Percentiles rank a stretch among this genome's conserved stretches.
Evolutionary conservation across 2,888 invertebrate species (phyloP).

Genomic region (Dicranocentrus wangi): DNA sequence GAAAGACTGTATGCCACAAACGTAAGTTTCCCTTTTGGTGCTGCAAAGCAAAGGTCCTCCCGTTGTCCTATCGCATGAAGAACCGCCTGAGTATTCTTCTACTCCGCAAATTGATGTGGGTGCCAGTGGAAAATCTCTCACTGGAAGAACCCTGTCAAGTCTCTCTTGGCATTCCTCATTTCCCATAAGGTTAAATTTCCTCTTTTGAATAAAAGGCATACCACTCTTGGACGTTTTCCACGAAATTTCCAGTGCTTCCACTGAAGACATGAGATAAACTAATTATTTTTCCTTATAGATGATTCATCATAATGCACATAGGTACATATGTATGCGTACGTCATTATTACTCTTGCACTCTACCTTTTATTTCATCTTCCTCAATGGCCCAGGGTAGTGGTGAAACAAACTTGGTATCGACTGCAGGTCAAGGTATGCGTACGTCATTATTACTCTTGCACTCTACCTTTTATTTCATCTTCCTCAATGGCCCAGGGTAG

Average conservation of each 20-base stretch:
- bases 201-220: constrained; percentile 44
- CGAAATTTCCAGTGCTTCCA: constrained; percentile 38
- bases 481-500: constrained; percentile 25
- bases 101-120: constrained; percentile 38
- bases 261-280: constrained; percentile 2
- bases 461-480: constrained; percentile 34
- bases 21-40: constrained; percentile 24
- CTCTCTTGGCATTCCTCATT: constrained; percentile 44
- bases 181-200: constrained; percentile 23
- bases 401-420: constrained; percentile 20
- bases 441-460: too few relatives aligned
- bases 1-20: constrained; percentile 51
- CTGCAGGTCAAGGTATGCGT: constrained; percentile 16
- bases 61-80: constrained; percentile 35
- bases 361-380: constrained; percentile 35
- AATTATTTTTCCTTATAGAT: too few relatives aligned
- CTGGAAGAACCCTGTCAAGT: constrained; percentile 37
- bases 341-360: too few relatives aligned
- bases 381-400: neutral
- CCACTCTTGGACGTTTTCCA: constrained; percentile 44
- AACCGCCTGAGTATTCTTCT: constrained; percentile 45
- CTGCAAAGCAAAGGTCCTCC: constrained; percentile 38
- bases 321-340: too few relatives aligned
- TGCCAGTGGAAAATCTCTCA: constrained; percentile 22
- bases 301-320: too few relatives aligned